phyloP scores from a whole-genome alignment of 2,888 invertebrate species.

The Sarcophaga caerulescens region DNA sequence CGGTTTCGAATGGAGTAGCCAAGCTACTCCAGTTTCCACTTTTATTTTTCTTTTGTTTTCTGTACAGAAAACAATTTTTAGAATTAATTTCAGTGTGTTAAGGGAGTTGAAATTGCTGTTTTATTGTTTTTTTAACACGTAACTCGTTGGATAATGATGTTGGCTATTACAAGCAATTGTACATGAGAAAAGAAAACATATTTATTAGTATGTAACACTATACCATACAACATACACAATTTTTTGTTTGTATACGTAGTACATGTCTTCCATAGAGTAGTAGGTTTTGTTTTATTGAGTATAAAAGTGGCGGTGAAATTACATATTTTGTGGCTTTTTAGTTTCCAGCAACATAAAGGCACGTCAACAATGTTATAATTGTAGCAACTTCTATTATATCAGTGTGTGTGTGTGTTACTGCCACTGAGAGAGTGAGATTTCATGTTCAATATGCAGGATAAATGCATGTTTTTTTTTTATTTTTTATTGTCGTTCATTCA shows the following conservation, averaged over 20 bases:
- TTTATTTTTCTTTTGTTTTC: too few species aligned
- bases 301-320: conserved; percentile 40
- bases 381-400: background rate
- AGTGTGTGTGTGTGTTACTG: background rate
- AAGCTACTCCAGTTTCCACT: too few species aligned
- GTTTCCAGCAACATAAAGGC: conserved; percentile 25
- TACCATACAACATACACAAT: background rate
- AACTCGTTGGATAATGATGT: conserved; percentile 35
- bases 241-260: background rate
- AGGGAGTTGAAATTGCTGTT: background rate
- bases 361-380: conserved; percentile 57
- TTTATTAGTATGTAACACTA: too few species aligned
- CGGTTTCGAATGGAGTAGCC: too few species aligned
- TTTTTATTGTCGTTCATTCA: background rate
- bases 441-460: background rate
- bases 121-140: conserved; percentile 1
- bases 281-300: conserved; percentile 40
- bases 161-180: conserved; percentile 1
- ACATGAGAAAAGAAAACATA: background rate
- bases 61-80: background rate
- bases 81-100: conserved; percentile 1
- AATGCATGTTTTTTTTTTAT: background rate
- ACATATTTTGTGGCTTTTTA: conserved; percentile 56
- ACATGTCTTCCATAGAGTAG: background rate
- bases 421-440: background rate